These are phyloP conservation scores for Eidolon dupreanum DNA, from an alignment of 2,797 vertebrate genomes.

Conservation along the genomic window DNA sequence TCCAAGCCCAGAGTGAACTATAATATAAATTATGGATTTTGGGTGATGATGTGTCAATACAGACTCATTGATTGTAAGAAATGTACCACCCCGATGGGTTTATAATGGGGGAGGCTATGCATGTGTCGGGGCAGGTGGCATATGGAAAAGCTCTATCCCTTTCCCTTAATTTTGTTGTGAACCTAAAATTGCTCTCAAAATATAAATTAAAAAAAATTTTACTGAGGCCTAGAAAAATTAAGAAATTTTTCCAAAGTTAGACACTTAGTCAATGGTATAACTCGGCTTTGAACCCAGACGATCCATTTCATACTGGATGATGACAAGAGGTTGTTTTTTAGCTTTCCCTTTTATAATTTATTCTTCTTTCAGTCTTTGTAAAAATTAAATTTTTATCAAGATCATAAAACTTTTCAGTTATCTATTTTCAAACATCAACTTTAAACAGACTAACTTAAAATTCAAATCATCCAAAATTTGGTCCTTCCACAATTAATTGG, in stretches of 20 bases:
- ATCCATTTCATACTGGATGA: background rate
- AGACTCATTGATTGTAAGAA: background rate
- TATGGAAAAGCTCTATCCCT: background rate
- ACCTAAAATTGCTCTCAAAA: background rate
- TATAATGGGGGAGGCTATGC: background rate
- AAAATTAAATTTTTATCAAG: background rate
- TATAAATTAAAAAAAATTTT: background rate
- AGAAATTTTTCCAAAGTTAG: background rate
- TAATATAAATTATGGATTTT: background rate
- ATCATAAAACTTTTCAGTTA: background rate
- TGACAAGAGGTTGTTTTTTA: background rate
- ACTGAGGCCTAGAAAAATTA: background rate
- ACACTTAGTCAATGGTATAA: background rate
- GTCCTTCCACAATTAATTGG: background rate
- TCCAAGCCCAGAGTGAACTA: background rate
- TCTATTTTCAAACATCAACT: background rate
- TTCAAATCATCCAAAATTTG: background rate
- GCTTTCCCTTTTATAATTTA: background rate
- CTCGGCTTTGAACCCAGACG: background rate
- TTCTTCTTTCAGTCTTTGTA: background rate
- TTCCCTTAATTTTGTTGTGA: background rate
- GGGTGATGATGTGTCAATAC: background rate
- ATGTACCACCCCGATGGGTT: background rate
- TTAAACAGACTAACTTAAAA: background rate
- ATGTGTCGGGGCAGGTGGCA: background rate